Conservation (phyloP, 2,888 invertebrate species). For the Drosophila borealis region DNA sequence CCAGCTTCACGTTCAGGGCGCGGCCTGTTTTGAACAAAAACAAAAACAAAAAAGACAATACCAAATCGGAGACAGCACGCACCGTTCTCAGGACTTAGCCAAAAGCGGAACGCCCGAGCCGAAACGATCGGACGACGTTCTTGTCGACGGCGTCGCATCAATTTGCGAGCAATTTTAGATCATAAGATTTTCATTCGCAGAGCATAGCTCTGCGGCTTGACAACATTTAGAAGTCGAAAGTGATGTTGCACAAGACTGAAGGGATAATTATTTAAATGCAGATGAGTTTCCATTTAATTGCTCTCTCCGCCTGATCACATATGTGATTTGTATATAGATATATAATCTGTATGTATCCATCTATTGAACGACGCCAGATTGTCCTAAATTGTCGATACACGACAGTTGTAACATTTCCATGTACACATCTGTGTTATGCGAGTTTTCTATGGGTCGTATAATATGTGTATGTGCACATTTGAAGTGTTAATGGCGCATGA, state of each 20-base stretch:
- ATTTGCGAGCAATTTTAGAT: slow-evolving; percentile 38
- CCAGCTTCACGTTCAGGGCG: slow-evolving; percentile 42
- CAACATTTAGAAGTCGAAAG: neutral
- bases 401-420: slow-evolving; percentile 59
- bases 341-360: neutral
- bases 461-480: slow-evolving; percentile 56
- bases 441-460: slow-evolving; percentile 35
- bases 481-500: slow-evolving; percentile 73
- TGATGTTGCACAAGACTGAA: too few species aligned
- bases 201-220: slow-evolving; percentile 1
- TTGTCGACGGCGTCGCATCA: slow-evolving; percentile 30
- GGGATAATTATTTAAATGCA: too few species aligned
- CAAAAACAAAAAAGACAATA: slow-evolving; percentile 17
- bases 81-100: slow-evolving; percentile 43
- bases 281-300: too few species aligned
- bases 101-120: slow-evolving; percentile 36
- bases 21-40: slow-evolving; percentile 34
- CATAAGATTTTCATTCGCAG: neutral
- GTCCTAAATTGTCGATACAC: slow-evolving; percentile 30
- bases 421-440: slow-evolving; percentile 46
- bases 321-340: neutral
- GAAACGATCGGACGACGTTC: slow-evolving; percentile 26
- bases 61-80: slow-evolving; percentile 49
- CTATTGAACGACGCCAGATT: slow-evolving; percentile 5
- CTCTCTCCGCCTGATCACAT: neutral